Base-by-base conservation (phyloP, 1,140 invertebrate species). In the Babylonia areolata region DNA sequence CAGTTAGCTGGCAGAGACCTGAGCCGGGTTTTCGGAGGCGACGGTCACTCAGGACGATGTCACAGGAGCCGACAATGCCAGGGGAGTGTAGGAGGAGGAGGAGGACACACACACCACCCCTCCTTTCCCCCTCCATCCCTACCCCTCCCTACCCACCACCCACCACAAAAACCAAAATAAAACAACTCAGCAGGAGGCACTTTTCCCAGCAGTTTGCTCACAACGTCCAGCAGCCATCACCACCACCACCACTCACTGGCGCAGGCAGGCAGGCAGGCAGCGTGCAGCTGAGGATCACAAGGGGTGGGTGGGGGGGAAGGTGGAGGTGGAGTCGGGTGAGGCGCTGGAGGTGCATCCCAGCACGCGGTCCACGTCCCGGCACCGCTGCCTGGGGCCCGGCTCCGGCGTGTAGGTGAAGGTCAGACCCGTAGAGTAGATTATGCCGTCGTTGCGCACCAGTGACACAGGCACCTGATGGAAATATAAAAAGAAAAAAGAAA, bases 371-470 rank as follows among this genome's bases (percentile, higher is more conserved):
- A 91, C 88, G 51, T 92, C 92, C n/a, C 89, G 85, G 85, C 90
- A 89, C 51, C 91, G 90, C 81, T 97, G 96, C 81, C 98, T 95
- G 0, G 98, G 98, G 0, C 98, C 98, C 0, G 98, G 98, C 87
- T 95, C 94, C 40, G 94, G 94, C 0, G 98, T 99, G 93, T 99
- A 99, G 0, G 98, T 99, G 94, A 99, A 99, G 31, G 98, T 99
- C 5, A 99, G 95, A 1, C 98, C 98, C 5, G 99, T 99, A 0
- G 98, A 97, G 95, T 99, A 99, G 91, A 99, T 99, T 84, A 99
- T 98, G 79, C 99, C 99, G 95, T 99, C 99, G 93, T 98, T 98
- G 54, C 99, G 95, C 0, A 99, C 99, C 85, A 99, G 94, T 1
- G 98, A 98, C 1, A 99, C 98, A 39, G 99, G 99, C 31, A 99